Evolutionary conservation across 2,888 invertebrate genomes (phyloP).

Genomic region (Pelosia muscerda): DNA sequence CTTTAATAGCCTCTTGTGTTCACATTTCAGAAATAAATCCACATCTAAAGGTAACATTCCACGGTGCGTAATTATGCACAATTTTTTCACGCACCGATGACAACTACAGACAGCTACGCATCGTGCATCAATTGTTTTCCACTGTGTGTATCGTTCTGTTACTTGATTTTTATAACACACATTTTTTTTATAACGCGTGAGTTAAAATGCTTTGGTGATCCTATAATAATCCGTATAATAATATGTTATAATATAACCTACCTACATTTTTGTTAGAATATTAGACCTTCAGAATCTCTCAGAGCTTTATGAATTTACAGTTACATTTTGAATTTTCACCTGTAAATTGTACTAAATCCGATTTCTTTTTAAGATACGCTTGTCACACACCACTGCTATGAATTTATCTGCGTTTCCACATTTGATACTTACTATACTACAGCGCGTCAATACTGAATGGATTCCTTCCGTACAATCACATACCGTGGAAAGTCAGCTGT

Average conservation of each 20-base stretch:
- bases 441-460: background rate
- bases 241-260: too few species aligned
- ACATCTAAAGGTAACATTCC: background rate
- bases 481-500: background rate
- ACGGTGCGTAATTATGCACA: background rate
- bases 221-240: too few species aligned
- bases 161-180: too few species aligned
- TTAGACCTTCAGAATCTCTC: background rate
- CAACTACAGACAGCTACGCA: background rate
- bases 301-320: background rate
- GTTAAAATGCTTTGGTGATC: background rate
- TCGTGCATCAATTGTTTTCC: background rate
- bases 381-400: background rate
- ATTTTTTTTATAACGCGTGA: too few species aligned
- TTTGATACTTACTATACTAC: background rate
- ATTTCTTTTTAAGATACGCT: background rate
- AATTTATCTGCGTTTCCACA: background rate
- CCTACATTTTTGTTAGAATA: too few species aligned
- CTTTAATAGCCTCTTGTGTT: conserved; percentile 57
- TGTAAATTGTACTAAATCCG: background rate
- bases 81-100: background rate
- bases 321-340: background rate
- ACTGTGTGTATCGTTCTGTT: background rate
- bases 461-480: background rate
- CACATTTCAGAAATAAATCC: conserved; percentile 42